phyloP scores from a whole-genome alignment of 1,140 invertebrate genomes.

The Lepidurus packardi region DNA sequence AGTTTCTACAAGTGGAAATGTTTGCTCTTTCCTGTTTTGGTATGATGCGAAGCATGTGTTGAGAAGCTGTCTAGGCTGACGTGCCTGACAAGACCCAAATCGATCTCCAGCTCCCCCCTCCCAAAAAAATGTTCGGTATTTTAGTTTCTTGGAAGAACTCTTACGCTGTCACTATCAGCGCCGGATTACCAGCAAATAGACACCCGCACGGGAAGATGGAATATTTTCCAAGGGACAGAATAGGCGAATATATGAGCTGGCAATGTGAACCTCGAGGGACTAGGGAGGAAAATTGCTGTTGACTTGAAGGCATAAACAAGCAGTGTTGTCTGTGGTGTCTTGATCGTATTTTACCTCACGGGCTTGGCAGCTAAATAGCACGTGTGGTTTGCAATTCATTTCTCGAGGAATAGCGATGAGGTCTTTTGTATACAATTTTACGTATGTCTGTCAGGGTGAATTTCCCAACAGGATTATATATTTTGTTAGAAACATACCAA shows the following conservation, averaged over 20 bases:
- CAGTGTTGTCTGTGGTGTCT: background rate
- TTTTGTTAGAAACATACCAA: background rate
- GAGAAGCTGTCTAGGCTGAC: too few species aligned
- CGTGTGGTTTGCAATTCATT: slow-evolving; percentile 5
- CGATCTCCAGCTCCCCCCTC: too few species aligned
- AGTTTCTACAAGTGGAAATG: too few species aligned
- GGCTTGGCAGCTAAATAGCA: background rate
- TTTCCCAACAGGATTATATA: background rate
- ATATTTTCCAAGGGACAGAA: background rate
- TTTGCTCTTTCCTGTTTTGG: too few species aligned
- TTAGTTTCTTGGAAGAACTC: too few species aligned
- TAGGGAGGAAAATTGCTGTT: background rate
- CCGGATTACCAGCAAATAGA: background rate
- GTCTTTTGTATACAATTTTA: background rate
- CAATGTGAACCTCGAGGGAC: background rate
- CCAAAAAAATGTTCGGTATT: too few species aligned
- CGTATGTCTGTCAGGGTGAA: background rate
- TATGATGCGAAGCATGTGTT: too few species aligned
- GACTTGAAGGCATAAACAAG: background rate
- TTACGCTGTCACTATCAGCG: too few species aligned
- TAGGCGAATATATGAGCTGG: background rate
- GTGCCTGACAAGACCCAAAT: too few species aligned
- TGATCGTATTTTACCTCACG: background rate
- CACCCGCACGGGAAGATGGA: background rate
- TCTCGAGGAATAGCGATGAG: background rate